Evolutionary conservation across 53 echinoderm and acorn worm genomes (phyloP).

Genomic region (Glandiceps talaboti): DNA sequence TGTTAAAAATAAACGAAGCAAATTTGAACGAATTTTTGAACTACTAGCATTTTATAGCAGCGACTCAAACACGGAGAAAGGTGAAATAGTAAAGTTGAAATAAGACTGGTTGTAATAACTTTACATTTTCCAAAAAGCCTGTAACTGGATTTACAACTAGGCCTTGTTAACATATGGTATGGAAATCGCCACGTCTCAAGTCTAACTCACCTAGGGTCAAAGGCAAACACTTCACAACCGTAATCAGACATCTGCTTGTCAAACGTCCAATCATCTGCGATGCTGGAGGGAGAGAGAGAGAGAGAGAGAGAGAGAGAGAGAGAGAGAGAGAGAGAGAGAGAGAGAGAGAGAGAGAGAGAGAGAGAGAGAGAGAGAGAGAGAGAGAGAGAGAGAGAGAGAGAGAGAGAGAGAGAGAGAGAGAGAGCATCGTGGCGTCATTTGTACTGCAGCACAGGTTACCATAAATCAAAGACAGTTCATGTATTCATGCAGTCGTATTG

Average conservation of each 20-base stretch:
- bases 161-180: neutral
- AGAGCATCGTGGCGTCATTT: neutral
- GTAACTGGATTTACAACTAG: neutral
- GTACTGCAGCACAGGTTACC: neutral
- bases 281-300: neutral
- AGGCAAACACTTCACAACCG: neutral
- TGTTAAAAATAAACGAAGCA: no score
- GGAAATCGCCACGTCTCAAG: no score
- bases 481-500: no score
- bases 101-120: no score
- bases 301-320: constrained; percentile 1
- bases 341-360: neutral
- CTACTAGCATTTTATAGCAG: no score
- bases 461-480: neutral
- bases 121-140: no score
- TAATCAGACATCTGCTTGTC: neutral
- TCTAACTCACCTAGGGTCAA: neutral
- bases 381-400: neutral
- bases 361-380: neutral
- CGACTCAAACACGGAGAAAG: no score
- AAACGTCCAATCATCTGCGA: neutral
- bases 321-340: constrained; percentile 1
- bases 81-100: no score
- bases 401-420: neutral
- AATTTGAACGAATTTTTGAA: neutral